These are phyloP conservation scores for Pangasius sanitwongsei DNA, from an alignment of 2,797 vertebrate species.

Conservation along the genomic window DNA sequence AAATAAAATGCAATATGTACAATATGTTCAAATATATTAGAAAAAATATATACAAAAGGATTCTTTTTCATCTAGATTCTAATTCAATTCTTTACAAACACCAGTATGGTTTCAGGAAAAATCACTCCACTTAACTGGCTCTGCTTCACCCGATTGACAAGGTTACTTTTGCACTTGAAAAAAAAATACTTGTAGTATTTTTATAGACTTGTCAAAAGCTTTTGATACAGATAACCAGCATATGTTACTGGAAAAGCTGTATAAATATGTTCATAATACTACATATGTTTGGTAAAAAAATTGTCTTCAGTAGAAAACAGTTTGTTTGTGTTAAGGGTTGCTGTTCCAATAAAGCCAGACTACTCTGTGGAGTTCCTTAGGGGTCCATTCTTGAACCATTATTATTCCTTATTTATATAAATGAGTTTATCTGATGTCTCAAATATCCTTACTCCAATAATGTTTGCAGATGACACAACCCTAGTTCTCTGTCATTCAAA, in stretches of 20 bases:
- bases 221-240: background rate
- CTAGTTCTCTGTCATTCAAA: too few relatives aligned
- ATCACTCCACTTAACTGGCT: background rate
- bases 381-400: too few relatives aligned
- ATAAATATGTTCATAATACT: too few relatives aligned
- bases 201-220: constrained; percentile 34
- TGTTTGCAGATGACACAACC: too few relatives aligned
- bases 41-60: background rate
- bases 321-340: background rate
- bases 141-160: constrained; percentile 18
- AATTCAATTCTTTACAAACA: background rate
- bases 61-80: background rate
- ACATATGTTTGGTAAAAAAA: too few relatives aligned
- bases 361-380: too few relatives aligned
- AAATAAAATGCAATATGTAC: too few relatives aligned
- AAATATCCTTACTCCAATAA: too few relatives aligned
- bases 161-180: too few relatives aligned
- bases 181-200: constrained; percentile 21
- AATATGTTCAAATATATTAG: too few relatives aligned
- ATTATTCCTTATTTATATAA: too few relatives aligned
- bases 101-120: constrained; percentile 1
- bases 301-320: background rate
- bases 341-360: background rate
- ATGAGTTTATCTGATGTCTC: too few relatives aligned
- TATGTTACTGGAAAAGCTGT: background rate